These are phyloP conservation scores for Arctocebus calabarensis DNA, from an alignment of 2,797 vertebrate species.

Conservation along the genomic window DNA sequence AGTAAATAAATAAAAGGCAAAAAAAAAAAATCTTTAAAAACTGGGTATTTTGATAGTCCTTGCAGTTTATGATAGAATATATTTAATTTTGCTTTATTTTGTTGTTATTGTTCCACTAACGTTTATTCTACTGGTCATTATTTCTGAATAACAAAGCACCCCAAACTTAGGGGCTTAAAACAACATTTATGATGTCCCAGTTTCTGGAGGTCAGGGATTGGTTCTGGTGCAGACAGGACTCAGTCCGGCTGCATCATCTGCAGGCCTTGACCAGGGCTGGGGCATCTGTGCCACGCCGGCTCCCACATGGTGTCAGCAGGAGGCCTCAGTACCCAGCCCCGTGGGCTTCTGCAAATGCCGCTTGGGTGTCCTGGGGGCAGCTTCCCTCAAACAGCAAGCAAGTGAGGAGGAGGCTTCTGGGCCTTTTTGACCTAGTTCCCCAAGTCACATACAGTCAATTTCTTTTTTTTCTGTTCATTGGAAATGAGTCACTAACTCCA, in stretches of 20 bases:
- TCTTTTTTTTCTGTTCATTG: background rate
- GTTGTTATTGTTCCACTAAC: background rate
- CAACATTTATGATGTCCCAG: background rate
- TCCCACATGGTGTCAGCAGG: accelerated
- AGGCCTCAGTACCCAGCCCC: background rate
- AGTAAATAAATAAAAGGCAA: too few relatives aligned
- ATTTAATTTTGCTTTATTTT: background rate
- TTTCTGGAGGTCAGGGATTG: background rate
- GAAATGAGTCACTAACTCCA: background rate
- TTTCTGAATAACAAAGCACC: background rate
- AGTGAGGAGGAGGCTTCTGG: background rate
- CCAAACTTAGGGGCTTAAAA: background rate
- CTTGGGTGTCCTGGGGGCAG: background rate
- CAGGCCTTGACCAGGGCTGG: background rate
- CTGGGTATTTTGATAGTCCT: background rate
- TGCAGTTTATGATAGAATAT: background rate
- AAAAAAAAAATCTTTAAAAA: background rate
- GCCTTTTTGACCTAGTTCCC: background rate
- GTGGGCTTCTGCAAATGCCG: background rate
- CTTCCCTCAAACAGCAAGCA: background rate
- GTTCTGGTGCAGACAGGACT: background rate
- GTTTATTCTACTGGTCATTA: background rate
- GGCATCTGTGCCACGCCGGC: background rate
- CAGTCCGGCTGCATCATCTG: accelerated
- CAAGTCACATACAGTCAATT: background rate